Evolutionary conservation across 1,140 invertebrate genomes (phyloP).

Genomic region (Ceratina japonica): DNA sequence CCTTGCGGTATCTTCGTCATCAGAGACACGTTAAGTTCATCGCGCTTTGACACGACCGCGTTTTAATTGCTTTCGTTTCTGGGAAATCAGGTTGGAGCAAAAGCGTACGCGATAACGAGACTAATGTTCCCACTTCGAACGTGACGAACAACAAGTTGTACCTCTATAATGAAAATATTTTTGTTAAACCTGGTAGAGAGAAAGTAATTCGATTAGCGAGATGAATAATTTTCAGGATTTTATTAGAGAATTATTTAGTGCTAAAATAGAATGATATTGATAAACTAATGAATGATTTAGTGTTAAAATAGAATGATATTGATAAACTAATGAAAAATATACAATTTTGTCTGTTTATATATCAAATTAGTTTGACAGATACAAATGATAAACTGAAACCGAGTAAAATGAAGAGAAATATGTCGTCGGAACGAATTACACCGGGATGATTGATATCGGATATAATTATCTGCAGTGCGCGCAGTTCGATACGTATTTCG

Average conservation of each 20-base stretch:
- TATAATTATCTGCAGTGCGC: too few species aligned
- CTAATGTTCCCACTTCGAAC: neutral
- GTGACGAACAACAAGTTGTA: neutral
- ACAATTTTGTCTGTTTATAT: too few species aligned
- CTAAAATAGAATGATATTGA: too few species aligned
- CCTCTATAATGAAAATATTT: too few species aligned
- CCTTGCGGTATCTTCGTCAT: constrained; percentile 28
- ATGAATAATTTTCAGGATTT: neutral
- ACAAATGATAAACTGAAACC: too few species aligned
- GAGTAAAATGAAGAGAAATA: too few species aligned
- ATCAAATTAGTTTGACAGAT: too few species aligned
- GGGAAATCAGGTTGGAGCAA: neutral
- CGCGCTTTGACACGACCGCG: neutral
- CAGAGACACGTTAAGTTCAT: neutral
- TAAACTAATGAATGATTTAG: too few species aligned
- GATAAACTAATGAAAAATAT: too few species aligned
- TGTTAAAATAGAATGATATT: too few species aligned
- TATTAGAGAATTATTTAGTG: neutral
- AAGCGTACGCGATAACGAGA: constrained; percentile 1
- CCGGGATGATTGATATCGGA: too few species aligned
- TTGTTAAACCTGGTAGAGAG: neutral
- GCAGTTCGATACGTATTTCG: neutral
- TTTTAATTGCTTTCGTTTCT: constrained; percentile 19
- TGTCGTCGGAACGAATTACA: too few species aligned
- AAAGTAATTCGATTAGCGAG: neutral